Evolutionary conservation across 2,113 vertebrate genomes (phyloP).

Genomic region (Cyprinus carpio): DNA sequence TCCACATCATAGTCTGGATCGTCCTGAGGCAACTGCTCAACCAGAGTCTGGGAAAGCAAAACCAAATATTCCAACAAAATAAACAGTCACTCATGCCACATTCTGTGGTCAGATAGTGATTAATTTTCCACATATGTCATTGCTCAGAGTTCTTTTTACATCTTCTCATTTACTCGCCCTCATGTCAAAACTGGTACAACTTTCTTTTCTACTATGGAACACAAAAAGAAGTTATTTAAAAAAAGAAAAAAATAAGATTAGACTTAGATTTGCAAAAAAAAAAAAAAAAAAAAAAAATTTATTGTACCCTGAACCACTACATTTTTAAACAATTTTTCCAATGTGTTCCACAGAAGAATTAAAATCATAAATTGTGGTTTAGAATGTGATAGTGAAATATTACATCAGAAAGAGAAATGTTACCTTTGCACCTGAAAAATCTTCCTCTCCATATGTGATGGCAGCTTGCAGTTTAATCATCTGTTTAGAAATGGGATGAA

Average conservation of each 20-base stretch:
- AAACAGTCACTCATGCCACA: background rate
- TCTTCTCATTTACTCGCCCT: background rate
- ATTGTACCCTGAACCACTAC: background rate
- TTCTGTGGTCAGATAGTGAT: constrained; percentile 14
- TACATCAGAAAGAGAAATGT: background rate
- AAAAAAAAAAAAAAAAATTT: no score
- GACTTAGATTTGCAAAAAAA: no score
- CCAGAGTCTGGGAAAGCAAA: constrained; percentile 74
- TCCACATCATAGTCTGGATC: constrained; percentile 84
- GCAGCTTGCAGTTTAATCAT: constrained; percentile 86
- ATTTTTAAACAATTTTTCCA: background rate
- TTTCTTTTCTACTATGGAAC: background rate
- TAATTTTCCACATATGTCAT: constrained; percentile 24
- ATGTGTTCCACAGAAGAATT: background rate
- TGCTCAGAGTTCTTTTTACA: background rate
- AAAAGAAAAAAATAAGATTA: background rate
- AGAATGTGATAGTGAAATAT: background rate
- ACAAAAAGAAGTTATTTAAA: no score
- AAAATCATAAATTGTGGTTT: background rate
- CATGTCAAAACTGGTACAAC: background rate
- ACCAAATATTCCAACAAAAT: constrained; percentile 2
- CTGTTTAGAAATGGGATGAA: constrained; percentile 59
- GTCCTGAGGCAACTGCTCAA: constrained; percentile 86
- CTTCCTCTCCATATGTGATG: constrained; percentile 90
- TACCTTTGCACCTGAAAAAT: constrained; percentile 84